A percentile compares a stretch with the other conserved stretches of the same genome.
These are phyloP conservation scores for Gymnocheta viridis DNA, from an alignment of 2,888 invertebrate genomes.

Conservation along the genomic window DNA sequence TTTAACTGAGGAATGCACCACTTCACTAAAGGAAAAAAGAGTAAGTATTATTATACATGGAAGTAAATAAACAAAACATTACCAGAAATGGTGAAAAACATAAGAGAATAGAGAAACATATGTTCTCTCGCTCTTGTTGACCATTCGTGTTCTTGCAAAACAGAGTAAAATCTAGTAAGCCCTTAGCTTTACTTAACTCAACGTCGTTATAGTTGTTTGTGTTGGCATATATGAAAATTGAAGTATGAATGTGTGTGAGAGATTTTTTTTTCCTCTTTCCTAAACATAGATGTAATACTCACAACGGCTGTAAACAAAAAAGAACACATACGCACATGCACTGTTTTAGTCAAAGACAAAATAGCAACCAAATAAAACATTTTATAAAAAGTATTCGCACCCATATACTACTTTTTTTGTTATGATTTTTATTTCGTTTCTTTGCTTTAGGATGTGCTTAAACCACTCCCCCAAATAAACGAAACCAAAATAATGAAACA, in stretches of 20 bases:
- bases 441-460: constrained; percentile 60
- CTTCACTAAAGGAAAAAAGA: neutral
- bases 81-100: constrained; percentile 55
- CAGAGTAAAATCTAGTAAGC: constrained; percentile 24
- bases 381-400: constrained; percentile 49
- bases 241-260: neutral
- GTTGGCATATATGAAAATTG: neutral
- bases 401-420: constrained; percentile 45
- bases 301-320: constrained; percentile 3
- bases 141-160: neutral
- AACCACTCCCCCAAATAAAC: constrained; percentile 68
- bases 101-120: neutral
- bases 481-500: constrained; percentile 42
- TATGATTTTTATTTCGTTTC: constrained; percentile 11
- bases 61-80: constrained; percentile 35
- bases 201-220: constrained; percentile 6
- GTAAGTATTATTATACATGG: neutral
- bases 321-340: neutral
- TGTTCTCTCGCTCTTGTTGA: neutral
- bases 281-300: constrained; percentile 7
- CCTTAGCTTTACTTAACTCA: constrained; percentile 38
- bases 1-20: neutral
- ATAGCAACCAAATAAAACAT: constrained; percentile 12
- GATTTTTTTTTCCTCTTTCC: constrained; percentile 23
- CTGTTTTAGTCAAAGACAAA: constrained; percentile 4